Conservation (phyloP, 2,797 vertebrate genomes). For the Gadopsis marmoratus region DNA sequence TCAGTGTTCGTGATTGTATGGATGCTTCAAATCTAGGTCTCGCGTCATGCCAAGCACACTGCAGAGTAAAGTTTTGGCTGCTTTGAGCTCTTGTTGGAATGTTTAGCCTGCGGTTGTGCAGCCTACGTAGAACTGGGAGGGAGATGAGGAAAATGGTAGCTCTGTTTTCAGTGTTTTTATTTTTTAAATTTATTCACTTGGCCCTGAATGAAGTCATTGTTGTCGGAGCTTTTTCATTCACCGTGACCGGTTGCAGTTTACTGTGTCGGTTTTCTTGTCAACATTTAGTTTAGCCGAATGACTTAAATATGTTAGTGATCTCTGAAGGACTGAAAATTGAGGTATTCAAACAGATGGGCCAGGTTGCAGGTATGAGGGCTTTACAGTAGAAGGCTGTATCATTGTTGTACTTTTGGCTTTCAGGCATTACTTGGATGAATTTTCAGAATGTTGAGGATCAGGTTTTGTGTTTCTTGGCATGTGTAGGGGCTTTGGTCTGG, state of each 20-base stretch:
- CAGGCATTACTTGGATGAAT: not conserved
- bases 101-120: slow-evolving; percentile 53
- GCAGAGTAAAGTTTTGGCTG: slow-evolving; percentile 42
- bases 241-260: slow-evolving; percentile 10
- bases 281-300: not conserved
- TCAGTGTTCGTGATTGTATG: not conserved
- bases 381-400: not conserved
- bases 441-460: not conserved
- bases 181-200: slow-evolving; percentile 42
- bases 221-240: slow-evolving; percentile 34
- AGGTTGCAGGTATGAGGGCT: not conserved
- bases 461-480: not conserved
- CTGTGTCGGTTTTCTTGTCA: not conserved
- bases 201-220: slow-evolving; percentile 69
- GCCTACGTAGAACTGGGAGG: slow-evolving; percentile 60
- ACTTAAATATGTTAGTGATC: not conserved
- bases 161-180: slow-evolving; percentile 52
- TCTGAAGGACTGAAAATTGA: not conserved
- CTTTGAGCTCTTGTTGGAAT: slow-evolving; percentile 58
- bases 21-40: slow-evolving; percentile 34
- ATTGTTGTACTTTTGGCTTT: slow-evolving; percentile 2
- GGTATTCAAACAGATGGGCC: not conserved
- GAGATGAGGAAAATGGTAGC: slow-evolving; percentile 58
- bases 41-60: slow-evolving; percentile 32
- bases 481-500: not conserved